Conservation (phyloP, 1,140 invertebrate species). For the Lepidurus couesii region DNA sequence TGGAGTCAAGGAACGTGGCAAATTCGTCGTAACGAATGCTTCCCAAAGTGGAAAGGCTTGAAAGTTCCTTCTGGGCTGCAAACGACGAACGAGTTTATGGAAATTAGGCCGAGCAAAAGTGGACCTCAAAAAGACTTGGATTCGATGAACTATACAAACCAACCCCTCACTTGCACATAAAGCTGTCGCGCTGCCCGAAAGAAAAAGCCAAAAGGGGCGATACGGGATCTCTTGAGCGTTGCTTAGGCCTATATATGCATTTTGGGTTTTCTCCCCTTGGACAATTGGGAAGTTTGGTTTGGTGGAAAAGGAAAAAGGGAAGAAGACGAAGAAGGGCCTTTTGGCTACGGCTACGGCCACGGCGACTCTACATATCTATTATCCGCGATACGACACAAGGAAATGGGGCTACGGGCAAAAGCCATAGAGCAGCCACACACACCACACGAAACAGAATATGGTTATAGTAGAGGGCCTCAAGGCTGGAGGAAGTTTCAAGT, state of each 20-base stretch:
- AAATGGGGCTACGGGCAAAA: background rate
- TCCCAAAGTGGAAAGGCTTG: background rate
- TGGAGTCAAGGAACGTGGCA: conserved; percentile 14
- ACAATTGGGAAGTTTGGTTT: background rate
- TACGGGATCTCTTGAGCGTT: background rate
- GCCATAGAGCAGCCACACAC: background rate
- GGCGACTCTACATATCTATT: conserved; percentile 7
- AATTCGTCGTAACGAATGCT: conserved; percentile 17
- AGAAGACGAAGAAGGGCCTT: background rate
- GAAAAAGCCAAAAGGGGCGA: background rate
- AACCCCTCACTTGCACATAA: background rate
- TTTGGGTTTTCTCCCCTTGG: background rate
- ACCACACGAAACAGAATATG: background rate
- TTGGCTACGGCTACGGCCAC: background rate
- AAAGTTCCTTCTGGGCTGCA: background rate
- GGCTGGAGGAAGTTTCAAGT: background rate
- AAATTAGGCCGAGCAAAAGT: background rate
- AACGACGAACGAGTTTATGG: background rate
- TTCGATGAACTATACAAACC: background rate
- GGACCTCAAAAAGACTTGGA: background rate
- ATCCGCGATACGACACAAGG: conserved; percentile 1
- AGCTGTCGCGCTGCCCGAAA: background rate
- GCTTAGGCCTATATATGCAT: background rate
- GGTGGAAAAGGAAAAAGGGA: background rate
- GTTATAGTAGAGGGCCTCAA: background rate